Percentiles rank a stretch among this genome's conserved stretches.
phyloP scores from a whole-genome alignment of 2,888 invertebrate species.

The Lepidocyrtoides sp. region DNA sequence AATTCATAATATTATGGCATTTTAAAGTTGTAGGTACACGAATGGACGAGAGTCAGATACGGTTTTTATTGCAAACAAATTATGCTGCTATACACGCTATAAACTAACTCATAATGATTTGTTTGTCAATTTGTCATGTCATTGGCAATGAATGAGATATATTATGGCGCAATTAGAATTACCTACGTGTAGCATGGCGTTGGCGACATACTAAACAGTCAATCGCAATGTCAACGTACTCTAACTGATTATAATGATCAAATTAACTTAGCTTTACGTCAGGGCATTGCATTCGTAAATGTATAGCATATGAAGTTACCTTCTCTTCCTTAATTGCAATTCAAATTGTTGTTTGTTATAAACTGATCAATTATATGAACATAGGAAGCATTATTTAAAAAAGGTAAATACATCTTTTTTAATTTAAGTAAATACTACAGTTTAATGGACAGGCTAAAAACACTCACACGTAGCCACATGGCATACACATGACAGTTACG shows the following conservation, averaged over 20 bases:
- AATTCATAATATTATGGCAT: conserved; percentile 6
- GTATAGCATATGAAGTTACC: too few species aligned
- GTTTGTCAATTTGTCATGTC: conserved; percentile 74
- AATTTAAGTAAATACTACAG: too few species aligned
- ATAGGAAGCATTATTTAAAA: too few species aligned
- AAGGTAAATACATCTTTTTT: too few species aligned
- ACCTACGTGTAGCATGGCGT: not conserved
- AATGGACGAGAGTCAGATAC: not conserved
- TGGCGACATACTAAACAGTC: conserved; percentile 29
- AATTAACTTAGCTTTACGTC: not conserved
- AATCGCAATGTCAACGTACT: conserved; percentile 16
- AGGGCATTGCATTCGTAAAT: too few species aligned
- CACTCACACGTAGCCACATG: too few species aligned
- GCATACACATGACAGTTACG: too few species aligned
- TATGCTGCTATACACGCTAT: not conserved
- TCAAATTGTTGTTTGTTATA: too few species aligned
- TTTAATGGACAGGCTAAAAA: too few species aligned
- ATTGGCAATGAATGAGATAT: conserved; percentile 57
- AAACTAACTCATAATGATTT: too few species aligned
- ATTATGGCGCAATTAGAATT: conserved; percentile 32
- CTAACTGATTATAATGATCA: not conserved
- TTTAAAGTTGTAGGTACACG: conserved; percentile 12
- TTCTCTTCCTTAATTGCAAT: too few species aligned
- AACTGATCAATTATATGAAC: too few species aligned
- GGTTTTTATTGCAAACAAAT: conserved; percentile 22